Evolutionary conservation across 1,140 invertebrate genomes (phyloP).

Genomic region (Aporrectodea caliginosa): DNA sequence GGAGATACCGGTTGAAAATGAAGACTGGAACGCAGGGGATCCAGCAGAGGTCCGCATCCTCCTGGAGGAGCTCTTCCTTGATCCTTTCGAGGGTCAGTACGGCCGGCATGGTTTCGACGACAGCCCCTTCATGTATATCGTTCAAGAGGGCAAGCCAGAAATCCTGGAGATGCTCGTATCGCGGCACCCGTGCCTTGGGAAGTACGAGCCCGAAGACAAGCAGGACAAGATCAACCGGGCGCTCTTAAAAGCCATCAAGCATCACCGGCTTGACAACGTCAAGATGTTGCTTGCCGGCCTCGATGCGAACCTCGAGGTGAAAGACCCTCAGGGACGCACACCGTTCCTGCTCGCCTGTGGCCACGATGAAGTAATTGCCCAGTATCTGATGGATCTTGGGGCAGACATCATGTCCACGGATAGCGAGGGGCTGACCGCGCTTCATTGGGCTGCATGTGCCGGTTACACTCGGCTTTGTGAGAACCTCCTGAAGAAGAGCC

Average conservation of each 20-base stretch:
- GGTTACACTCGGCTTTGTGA: slow-evolving; percentile 21
- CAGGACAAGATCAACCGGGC: slow-evolving; percentile 26
- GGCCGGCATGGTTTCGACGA: slow-evolving; percentile 32
- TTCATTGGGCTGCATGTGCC: slow-evolving; percentile 33
- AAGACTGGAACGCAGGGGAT: slow-evolving; percentile 31
- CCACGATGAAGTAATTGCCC: slow-evolving; percentile 26
- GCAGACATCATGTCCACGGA: slow-evolving; percentile 20
- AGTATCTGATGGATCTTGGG: slow-evolving; percentile 29
- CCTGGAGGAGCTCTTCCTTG: slow-evolving; percentile 26
- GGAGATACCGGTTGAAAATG: slow-evolving; percentile 33
- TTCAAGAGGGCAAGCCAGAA: slow-evolving; percentile 32
- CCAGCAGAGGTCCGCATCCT: slow-evolving; percentile 25
- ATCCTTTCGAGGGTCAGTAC: slow-evolving; percentile 34
- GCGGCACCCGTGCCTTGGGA: slow-evolving; percentile 19
- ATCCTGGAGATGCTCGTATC: slow-evolving; percentile 29
- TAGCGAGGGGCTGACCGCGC: slow-evolving; percentile 28
- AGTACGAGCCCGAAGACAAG: slow-evolving; percentile 15
- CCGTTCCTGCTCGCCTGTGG: slow-evolving; percentile 32
- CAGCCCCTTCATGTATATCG: slow-evolving; percentile 32
- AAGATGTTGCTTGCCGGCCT: slow-evolving; percentile 24
- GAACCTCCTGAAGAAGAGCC: slow-evolving; percentile 14
- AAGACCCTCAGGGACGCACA: slow-evolving; percentile 25
- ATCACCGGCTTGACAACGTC: slow-evolving; percentile 27
- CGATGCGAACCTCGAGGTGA: slow-evolving; percentile 21
- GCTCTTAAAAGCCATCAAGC: slow-evolving; percentile 27